phyloP scores from a whole-genome alignment of 2,113 vertebrate genomes.

The Eolophus roseicapilla region DNA sequence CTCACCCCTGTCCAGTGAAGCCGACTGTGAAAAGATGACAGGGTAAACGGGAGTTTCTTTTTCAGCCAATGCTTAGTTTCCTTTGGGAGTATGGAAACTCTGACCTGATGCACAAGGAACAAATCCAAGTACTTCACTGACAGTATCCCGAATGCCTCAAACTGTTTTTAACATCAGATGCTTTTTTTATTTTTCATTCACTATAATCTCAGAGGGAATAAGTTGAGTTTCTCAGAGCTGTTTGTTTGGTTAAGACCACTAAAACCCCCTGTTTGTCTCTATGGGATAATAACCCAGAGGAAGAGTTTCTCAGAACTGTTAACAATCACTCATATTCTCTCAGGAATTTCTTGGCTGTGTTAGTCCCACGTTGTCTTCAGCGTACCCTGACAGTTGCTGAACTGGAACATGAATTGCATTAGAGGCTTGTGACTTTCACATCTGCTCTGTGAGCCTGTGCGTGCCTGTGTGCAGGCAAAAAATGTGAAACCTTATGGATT shows the following conservation, averaged over 20 bases:
- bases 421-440: neutral
- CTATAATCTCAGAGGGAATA: slow-evolving; percentile 44
- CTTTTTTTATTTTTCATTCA: neutral
- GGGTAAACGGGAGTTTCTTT: neutral
- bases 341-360: slow-evolving; percentile 30
- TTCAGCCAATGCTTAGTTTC: neutral
- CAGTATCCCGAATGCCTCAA: neutral
- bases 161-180: neutral
- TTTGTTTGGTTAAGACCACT: slow-evolving; percentile 45
- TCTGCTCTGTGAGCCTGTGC: slow-evolving; percentile 33
- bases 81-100: slow-evolving; percentile 39
- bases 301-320: slow-evolving; percentile 65
- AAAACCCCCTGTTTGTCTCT: neutral
- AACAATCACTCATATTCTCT: slow-evolving; percentile 47
- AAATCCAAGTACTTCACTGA: neutral
- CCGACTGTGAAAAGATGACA: neutral
- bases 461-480: slow-evolving; percentile 18
- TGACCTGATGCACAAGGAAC: slow-evolving; percentile 16
- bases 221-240: slow-evolving; percentile 47
- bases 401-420: slow-evolving; percentile 15
- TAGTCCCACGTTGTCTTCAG: neutral
- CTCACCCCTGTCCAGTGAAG: neutral
- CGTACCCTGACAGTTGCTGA: neutral
- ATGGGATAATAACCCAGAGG: slow-evolving; percentile 55
- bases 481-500: neutral